Conservation (phyloP, 2,113 vertebrate genomes). For the Podilymbus podiceps region DNA sequence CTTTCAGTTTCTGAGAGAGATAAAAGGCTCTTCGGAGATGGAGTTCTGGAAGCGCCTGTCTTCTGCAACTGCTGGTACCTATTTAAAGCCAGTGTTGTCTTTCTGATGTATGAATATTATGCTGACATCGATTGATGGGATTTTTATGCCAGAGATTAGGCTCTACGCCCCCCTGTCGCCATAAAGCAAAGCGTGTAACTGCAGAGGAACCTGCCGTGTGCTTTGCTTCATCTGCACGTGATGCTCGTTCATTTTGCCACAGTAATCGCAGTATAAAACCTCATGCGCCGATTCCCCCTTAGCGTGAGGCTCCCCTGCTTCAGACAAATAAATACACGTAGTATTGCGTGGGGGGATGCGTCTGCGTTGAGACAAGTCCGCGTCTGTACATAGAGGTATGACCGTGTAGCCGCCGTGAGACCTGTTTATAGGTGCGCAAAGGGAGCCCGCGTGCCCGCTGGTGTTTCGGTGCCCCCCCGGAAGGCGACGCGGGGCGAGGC, state of each 20-base stretch:
- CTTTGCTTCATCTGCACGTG: background rate
- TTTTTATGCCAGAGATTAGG: conserved; percentile 23
- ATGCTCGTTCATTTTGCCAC: background rate
- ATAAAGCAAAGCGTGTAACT: background rate
- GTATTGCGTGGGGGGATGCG: fast-evolving
- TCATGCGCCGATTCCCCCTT: background rate
- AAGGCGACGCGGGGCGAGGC: fast-evolving
- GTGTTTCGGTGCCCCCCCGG: background rate
- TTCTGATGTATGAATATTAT: conserved; percentile 18
- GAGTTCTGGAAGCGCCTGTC: conserved; percentile 18
- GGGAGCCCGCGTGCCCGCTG: background rate
- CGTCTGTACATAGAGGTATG: fast-evolving
- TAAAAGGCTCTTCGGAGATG: conserved; percentile 63
- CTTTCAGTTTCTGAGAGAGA: conserved; percentile 66
- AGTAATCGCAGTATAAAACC: fast-evolving
- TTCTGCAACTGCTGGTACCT: conserved; percentile 37
- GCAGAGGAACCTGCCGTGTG: background rate
- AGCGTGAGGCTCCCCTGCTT: background rate
- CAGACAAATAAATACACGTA: no score
- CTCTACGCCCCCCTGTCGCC: conserved; percentile 12
- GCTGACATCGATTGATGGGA: conserved; percentile 34
- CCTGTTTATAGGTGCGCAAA: background rate
- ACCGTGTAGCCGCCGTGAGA: background rate
- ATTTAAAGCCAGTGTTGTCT: conserved; percentile 66
- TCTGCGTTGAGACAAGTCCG: background rate